Evolutionary conservation across 2,113 vertebrate species (phyloP), one percentile per base, ranked within the genome.

Genomic region (Thinocorus orbignyianus): DNA sequence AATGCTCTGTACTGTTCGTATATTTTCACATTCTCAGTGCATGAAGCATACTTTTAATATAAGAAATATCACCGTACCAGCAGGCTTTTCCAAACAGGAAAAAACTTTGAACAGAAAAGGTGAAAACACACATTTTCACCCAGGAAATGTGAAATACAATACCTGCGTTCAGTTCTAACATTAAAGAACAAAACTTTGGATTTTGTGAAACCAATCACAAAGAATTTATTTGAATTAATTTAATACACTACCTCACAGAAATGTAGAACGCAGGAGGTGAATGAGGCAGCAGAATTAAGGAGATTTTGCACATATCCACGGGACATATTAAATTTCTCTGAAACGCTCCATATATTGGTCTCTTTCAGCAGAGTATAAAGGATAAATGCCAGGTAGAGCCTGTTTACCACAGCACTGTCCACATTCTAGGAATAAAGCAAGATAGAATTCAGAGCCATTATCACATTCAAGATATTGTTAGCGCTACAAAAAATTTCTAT

Each of bases 241-340:
- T 35, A 39, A 57, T 6, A 68, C 39, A 68, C 51, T 97, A 99
- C 99, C 99, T 99, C 98, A 11, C 99, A 99, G 97, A 99, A 99
- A 96, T 98, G 99, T 46, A 99, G 97, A 74, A 99, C 98, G 16
- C 99, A 99, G 60, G 98, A 99, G 65, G 98, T 98, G 90, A 99
- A 99, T 0, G 99, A 98, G 2, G 99, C 99, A 26, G 99, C 96
- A 9, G 99, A 99, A 78, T 37, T 98, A 28, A 99, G 98, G 46
- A 99, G 98, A 11, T 86, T 98, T 92, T 99, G 99, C 49, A 99
- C 80, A 39, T 99, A 99, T 76, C 99, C 99, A 60, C 99, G 98
- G 48, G 98, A 98, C 96, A 99, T 87, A 61, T 98, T 98, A 87
- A 99, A 99, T 51, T 98, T 97, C 70, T 99, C 98, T 6, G 99